Base-by-base conservation (phyloP, 1,140 invertebrate species). In the Andricus grossulariae region DNA sequence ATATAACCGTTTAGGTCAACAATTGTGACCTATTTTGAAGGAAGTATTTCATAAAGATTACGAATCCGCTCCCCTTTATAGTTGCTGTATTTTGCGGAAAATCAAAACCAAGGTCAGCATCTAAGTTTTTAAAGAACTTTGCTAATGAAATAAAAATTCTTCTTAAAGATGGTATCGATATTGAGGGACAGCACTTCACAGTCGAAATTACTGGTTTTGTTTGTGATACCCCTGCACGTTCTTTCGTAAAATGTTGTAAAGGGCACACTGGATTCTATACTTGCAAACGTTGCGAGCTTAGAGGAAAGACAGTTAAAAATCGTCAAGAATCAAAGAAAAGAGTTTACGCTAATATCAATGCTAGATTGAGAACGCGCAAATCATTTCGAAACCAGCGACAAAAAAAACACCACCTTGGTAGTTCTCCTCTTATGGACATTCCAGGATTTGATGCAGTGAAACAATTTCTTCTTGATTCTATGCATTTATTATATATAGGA, bases 61-160 rank as follows among this genome's bases (percentile, higher is more conserved):
- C 57, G n/a, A 75, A 50, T 75, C 70, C 6, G 72, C 75, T n/a
- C 12, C 76, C 80, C 8, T 79, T 81, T 50, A 54, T 76, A 45
- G 72, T 81, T 66, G 74, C 55, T 6, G 25, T 78, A 72, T 81
- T 71, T 66, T 79, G 74, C 71, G 80, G 82, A 15, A 72, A 71
- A 57, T 74, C 80, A 15, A 83, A 83, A 50, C 82, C 80, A 25
- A 55, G 50, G 16, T 79, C 73, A 32, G 71, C n/a, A 12, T 51
- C 60, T 16, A 60, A 81, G 71, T 83, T 70, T 54, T 50, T 81
- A 18, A 19, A 78, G 19, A 52, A 78, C 12, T 80, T 83, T 70
- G 32, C 74, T 32, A 54, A 49, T 0, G 82, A 83, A 73, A 25
- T 15, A 13, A 77, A 80, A 39, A n/a, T 71, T 51, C 16, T 80